phyloP scores from a whole-genome alignment of 2,797 vertebrate species.

The Nothura maculosa region DNA sequence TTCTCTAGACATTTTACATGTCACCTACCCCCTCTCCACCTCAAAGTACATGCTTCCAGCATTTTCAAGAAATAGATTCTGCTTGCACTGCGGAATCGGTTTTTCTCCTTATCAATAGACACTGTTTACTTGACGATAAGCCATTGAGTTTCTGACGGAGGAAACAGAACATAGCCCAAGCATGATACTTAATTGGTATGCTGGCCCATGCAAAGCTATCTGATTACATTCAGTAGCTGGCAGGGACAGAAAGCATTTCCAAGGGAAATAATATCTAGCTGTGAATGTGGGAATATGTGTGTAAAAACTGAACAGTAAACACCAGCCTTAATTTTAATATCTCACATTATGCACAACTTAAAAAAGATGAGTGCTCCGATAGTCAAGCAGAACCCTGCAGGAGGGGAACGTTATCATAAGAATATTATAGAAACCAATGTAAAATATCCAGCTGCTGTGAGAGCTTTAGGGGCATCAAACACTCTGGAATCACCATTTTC shows the following conservation, averaged over 20 bases:
- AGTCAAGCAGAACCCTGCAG: conserved; percentile 54
- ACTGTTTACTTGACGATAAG: conserved; percentile 62
- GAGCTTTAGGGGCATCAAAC: conserved; percentile 58
- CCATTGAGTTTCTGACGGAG: conserved; percentile 68
- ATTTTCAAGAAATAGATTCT: conserved; percentile 67
- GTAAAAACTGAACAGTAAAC: conserved; percentile 79
- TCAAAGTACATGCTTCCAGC: background rate
- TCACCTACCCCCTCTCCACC: background rate
- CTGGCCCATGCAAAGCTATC: conserved; percentile 77
- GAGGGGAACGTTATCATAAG: conserved; percentile 65
- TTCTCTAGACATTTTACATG: conserved; percentile 34
- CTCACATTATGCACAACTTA: conserved; percentile 78
- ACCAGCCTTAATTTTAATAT: conserved; percentile 81
- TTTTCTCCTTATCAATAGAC: conserved; percentile 60
- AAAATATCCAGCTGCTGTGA: conserved; percentile 73
- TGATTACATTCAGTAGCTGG: conserved; percentile 80
- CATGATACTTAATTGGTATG: conserved; percentile 81
- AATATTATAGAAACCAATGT: conserved; percentile 67
- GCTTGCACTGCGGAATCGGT: conserved; percentile 43
- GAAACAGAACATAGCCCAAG: conserved; percentile 49
- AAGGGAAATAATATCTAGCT: conserved; percentile 81
- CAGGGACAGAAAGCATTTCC: conserved; percentile 80
- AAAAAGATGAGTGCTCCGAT: conserved; percentile 73
- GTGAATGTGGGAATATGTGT: conserved; percentile 77
- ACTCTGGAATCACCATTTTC: conserved; percentile 75